Conservation (phyloP, 2,113 vertebrate genomes). For the Gallinago media region DNA sequence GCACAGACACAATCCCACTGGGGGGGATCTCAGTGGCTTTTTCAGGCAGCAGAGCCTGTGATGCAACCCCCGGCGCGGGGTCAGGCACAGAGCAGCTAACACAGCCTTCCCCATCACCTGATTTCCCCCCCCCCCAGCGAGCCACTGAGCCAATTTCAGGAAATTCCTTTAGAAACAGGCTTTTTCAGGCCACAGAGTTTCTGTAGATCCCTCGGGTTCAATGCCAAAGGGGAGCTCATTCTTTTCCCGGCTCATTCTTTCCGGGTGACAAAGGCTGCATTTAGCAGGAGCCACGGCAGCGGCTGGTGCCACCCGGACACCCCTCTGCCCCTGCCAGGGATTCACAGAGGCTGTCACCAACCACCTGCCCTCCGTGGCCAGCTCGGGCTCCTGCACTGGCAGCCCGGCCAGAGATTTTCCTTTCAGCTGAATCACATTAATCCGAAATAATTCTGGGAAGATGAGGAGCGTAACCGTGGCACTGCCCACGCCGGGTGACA, state of each 20-base stretch:
- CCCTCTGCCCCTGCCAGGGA: not conserved
- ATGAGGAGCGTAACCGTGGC: not conserved
- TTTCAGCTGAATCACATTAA: not conserved
- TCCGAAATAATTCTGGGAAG: not conserved
- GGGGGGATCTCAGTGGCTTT: not conserved
- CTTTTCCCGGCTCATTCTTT: not conserved
- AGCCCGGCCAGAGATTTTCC: not conserved
- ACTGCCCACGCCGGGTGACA: not conserved
- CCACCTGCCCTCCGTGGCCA: fast-evolving
- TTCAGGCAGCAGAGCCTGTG: not conserved
- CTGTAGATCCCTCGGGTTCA: not conserved
- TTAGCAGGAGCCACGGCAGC: not conserved
- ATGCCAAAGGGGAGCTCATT: not conserved
- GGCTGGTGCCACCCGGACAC: not conserved
- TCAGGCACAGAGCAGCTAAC: not conserved
- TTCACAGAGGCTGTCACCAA: not conserved
- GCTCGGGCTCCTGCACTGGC: not conserved
- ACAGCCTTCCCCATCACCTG: not conserved
- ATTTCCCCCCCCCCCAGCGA: not conserved
- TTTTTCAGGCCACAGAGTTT: not conserved
- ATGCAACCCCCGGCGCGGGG: not conserved
- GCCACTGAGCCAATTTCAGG: not conserved
- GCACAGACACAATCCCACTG: not conserved
- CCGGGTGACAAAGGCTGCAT: not conserved
- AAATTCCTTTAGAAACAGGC: not conserved